Conservation (phyloP, 2,888 invertebrate species). For the Troides oblongomaculatus region DNA sequence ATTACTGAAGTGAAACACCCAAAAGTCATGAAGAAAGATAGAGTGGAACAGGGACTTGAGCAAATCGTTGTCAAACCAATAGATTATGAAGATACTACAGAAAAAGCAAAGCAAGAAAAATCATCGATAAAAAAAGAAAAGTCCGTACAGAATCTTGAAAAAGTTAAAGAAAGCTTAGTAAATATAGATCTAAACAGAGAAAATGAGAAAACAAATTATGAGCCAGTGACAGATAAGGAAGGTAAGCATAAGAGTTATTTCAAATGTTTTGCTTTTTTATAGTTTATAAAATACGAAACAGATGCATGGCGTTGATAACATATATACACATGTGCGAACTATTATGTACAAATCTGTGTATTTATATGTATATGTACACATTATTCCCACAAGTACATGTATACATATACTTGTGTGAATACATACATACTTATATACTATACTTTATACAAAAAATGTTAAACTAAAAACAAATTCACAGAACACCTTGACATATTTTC, state of each 20-base stretch:
- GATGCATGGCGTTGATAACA: conserved; percentile 59
- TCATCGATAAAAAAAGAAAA: neutral
- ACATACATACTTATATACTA: neutral
- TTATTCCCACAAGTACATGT: no score
- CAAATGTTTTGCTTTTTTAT: neutral
- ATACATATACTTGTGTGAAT: neutral
- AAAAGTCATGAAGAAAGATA: neutral
- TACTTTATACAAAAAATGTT: neutral
- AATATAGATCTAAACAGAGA: neutral
- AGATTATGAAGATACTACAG: neutral
- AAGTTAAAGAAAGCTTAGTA: no score
- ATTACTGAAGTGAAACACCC: conserved; percentile 48
- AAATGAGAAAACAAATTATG: conserved; percentile 1
- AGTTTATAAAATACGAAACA: conserved; percentile 38
- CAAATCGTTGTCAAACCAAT: neutral
- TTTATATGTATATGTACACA: neutral
- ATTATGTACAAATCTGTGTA: neutral
- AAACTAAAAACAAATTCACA: neutral
- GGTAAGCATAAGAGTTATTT: neutral
- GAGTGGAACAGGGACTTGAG: neutral
- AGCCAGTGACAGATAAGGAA: neutral
- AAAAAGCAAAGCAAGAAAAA: neutral
- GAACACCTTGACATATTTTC: conserved; percentile 55
- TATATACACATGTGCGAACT: neutral
- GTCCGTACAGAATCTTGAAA: neutral